Base-by-base conservation (phyloP, 2,797 vertebrate genomes). In the Lophotriccus pileatus region DNA sequence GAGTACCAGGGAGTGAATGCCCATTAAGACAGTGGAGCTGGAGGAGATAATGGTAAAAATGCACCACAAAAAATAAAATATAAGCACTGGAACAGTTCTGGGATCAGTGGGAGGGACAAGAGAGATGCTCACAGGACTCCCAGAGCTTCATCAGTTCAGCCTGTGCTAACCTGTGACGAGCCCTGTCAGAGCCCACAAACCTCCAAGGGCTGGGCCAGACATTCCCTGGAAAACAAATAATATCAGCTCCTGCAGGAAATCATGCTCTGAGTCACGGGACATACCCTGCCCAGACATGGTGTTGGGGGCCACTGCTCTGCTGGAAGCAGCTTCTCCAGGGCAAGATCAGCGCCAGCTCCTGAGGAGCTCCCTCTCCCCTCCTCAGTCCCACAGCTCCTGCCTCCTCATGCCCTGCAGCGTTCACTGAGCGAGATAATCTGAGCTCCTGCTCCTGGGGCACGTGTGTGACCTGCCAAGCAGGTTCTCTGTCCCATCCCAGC, bases 381-480 rank as follows among this genome's bases (percentile, higher is more conserved):
- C 1, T 1, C 27, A 5, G 34, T 5, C 50, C 10, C 0, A 0
- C 30, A 59, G 69, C 63, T 10, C 8, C 46, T 24, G 16, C 60
- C 56, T 34, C 63, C 49, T 27, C 10, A 0, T 24, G 20, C n/a
- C 39, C 8, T 0, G 68, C 5, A 27, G 12, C 1, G 2, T 4
- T 12, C 30, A 0, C 1, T 0, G 76, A 27, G n/a, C 44, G 47
- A 59, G 47, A 28, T 16, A 9, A 27, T 6, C 3, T 3, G 7
- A 59, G 46, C 20, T 64, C 52, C n/a, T 36, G 64, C 49, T 55
- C 67, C 6, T 0, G 1, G 20, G 21, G 11, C 6, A 2, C 1
- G 15, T 2, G 41, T 14, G 13, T 3, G 37, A 32, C 6, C 77
- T 14, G 9, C 47, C 43, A 19, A 25, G 68, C 56, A 55, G 59